Evolutionary conservation across 92 coral and sea anemone species (phyloP).

Genomic region (Zoanthus sociatus): DNA sequence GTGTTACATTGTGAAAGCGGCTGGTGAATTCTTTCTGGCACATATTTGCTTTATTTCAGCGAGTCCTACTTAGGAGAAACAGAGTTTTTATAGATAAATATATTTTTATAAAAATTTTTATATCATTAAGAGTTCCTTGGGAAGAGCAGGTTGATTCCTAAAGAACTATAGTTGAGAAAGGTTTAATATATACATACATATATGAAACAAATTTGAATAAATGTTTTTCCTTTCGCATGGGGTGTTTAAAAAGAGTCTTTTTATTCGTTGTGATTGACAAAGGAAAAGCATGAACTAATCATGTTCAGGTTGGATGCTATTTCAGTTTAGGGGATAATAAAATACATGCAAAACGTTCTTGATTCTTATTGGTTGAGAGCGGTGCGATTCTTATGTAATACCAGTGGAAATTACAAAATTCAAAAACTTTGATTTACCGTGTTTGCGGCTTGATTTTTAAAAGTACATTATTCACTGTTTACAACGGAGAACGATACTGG

Average conservation of each 20-base stretch:
- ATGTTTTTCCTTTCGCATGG: slow-evolving; percentile 41
- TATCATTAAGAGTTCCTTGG: slow-evolving; percentile 59
- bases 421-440: too few relatives aligned
- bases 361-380: too few relatives aligned
- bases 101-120: slow-evolving; percentile 90
- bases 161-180: slow-evolving; percentile 79
- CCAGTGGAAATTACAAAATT: too few relatives aligned
- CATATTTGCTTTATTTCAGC: not conserved
- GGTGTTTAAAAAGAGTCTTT: not conserved
- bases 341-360: too few relatives aligned
- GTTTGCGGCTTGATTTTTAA: too few relatives aligned
- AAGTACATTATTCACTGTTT: too few relatives aligned
- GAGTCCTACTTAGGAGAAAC: slow-evolving; percentile 28
- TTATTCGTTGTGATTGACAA: too few relatives aligned
- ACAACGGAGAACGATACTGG: too few relatives aligned
- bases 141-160: slow-evolving; percentile 46
- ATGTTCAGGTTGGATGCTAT: too few relatives aligned
- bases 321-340: too few relatives aligned
- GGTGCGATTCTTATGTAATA: too few relatives aligned
- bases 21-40: not conserved
- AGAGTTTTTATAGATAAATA: slow-evolving; percentile 81
- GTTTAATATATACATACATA: slow-evolving; percentile 68
- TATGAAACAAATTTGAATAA: slow-evolving; percentile 35
- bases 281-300: too few relatives aligned
- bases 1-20: not conserved